Base-by-base conservation (phyloP, 2,797 vertebrate species). In the Poeciliopsis infans region DNA sequence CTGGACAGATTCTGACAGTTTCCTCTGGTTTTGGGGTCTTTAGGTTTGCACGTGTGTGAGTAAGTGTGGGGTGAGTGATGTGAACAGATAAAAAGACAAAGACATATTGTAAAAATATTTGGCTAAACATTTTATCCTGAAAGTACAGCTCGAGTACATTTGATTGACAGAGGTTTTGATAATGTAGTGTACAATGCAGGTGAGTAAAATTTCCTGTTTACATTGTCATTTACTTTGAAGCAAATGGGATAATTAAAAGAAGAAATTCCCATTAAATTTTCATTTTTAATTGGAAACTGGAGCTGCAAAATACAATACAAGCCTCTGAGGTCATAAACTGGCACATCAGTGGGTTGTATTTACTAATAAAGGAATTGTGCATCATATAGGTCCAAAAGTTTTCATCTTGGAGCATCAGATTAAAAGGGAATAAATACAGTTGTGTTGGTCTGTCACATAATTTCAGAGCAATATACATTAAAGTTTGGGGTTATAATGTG, bases 1-100 rank as follows among this genome's bases (percentile, higher is more conserved):
- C 97, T 0, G 97, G 96, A 90, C 96, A 97, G 92, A 96, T 96
- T 72, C 96, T 94, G 81, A 94, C 91, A 25, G 95, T 94, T 78
- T 97, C 97, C 83, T 98, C 97, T 53, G 94, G 94, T 87, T 96
- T 97, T 79, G 96, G 96, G 57, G 94, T 85, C 91, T 95, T 95
- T 84, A 46, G 31, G 11, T 66, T 16, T 78, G 45, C 31, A 36
- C 11, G 16, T 77, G 39, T 41, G 28, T 28, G 47, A 70, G 23
- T 46, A 16, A 15, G 43, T 39, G 39, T 20, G 45, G 39, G 7
- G 15, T 4, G 12, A 11, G 6, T 16, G 7, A 39, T 71, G 36
- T 73, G 43, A 73, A 46, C 41, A 31, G 49, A 76, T 33, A 57
- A 1, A 68, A 75, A 33, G 10, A 77, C 20, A 73, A 18, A 33